Conservation (phyloP, 2,888 invertebrate species). For the Melipona bicolor region DNA sequence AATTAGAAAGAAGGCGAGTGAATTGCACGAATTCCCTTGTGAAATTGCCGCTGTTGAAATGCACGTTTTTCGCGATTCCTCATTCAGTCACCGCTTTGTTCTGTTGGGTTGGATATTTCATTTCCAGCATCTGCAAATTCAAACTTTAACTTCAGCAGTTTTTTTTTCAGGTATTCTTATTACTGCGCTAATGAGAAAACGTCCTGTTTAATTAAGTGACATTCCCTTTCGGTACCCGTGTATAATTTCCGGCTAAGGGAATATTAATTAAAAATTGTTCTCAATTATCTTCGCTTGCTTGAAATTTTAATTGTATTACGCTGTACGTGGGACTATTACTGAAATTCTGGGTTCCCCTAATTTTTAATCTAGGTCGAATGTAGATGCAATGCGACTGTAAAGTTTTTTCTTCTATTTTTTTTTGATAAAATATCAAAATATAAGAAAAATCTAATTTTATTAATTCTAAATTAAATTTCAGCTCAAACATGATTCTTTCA, state of each 20-base stretch:
- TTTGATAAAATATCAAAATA: too few relatives aligned
- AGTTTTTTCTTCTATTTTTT: too few relatives aligned
- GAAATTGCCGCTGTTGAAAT: too few relatives aligned
- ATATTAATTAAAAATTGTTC: neutral
- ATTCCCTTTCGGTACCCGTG: neutral
- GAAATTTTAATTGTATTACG: neutral
- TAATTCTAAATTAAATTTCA: too few relatives aligned
- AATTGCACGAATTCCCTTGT: neutral
- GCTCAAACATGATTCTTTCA: too few relatives aligned
- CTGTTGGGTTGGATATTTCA: too few relatives aligned
- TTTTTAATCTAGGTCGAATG: neutral
- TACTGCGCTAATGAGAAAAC: neutral
- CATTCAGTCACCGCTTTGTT: too few relatives aligned
- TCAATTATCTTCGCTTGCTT: neutral
- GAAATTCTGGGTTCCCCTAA: too few relatives aligned
- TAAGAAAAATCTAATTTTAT: too few relatives aligned
- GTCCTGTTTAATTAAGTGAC: conserved; percentile 2
- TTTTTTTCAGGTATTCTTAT: neutral
- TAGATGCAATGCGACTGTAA: neutral
- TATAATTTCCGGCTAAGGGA: neutral
- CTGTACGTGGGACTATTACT: too few relatives aligned
- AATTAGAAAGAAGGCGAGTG: too few relatives aligned
- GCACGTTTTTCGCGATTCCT: too few relatives aligned
- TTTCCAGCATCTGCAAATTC: neutral
- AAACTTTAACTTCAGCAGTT: neutral